These are phyloP conservation scores for Seriola quinqueradiata DNA, from an alignment of 2,113 vertebrate species.

Conservation along the genomic window DNA sequence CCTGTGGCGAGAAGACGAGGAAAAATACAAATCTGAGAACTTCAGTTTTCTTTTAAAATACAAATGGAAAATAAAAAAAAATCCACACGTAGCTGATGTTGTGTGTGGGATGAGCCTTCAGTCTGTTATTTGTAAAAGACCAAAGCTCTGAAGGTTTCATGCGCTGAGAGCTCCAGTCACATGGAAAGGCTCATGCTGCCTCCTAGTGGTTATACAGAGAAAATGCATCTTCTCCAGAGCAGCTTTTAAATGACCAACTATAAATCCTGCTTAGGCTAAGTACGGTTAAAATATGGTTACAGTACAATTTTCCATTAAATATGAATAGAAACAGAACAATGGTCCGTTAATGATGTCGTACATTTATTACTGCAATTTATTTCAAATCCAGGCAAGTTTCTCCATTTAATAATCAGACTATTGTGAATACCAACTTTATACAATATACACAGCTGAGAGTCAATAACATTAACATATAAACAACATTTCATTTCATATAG, in stretches of 20 bases:
- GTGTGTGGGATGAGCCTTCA: background rate
- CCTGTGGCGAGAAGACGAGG: background rate
- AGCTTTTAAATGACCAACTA: background rate
- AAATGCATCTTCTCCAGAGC: conserved; percentile 20
- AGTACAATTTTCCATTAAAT: background rate
- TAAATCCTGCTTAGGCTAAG: background rate
- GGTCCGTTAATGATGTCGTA: background rate
- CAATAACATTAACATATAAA: conserved; percentile 24
- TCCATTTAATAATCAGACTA: conserved; percentile 23
- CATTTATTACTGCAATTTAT: conserved; percentile 2
- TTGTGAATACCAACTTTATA: background rate
- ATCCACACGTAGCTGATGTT: background rate
- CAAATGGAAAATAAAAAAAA: background rate
- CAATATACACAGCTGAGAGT: conserved; percentile 8
- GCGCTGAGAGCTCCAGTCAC: background rate
- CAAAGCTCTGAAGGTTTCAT: background rate
- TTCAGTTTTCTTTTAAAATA: background rate
- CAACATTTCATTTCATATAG: background rate
- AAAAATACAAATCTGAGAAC: background rate
- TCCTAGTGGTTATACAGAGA: conserved; percentile 32
- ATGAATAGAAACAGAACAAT: background rate
- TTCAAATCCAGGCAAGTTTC: conserved; percentile 29
- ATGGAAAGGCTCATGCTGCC: conserved; percentile 62
- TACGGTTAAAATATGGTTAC: background rate
- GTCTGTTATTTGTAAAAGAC: background rate